These are phyloP conservation scores for Vombatus ursinus DNA, from an alignment of 2,113 vertebrate genomes.

Conservation along the genomic window DNA sequence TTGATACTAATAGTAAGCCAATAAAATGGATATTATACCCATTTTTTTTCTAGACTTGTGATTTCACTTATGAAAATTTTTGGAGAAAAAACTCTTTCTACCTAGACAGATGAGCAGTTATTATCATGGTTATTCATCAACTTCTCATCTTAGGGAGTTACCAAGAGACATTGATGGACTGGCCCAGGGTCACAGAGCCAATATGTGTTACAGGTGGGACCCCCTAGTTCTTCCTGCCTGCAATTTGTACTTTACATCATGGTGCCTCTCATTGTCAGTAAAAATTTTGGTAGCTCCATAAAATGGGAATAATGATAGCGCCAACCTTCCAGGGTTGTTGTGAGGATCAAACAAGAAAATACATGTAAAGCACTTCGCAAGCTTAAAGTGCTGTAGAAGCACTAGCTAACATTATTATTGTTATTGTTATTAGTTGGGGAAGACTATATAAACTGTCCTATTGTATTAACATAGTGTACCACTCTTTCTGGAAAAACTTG, in stretches of 20 bases:
- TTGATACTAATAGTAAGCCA: background rate
- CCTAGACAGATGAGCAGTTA: background rate
- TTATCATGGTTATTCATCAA: background rate
- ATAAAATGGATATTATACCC: background rate
- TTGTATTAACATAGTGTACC: background rate
- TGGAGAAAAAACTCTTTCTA: background rate
- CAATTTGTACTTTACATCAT: background rate
- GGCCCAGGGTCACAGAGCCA: background rate
- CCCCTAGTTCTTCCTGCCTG: background rate
- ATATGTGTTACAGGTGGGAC: background rate
- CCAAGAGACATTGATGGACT: background rate
- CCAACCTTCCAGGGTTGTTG: background rate
- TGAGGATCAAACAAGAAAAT: background rate
- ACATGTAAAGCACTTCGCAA: background rate
- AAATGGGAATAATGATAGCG: background rate
- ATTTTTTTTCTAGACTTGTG: background rate
- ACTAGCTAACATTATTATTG: background rate
- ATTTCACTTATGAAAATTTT: background rate
- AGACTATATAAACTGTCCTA: background rate
- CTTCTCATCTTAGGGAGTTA: background rate
- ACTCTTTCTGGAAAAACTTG: background rate
- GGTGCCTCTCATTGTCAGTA: background rate
- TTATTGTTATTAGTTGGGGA: background rate
- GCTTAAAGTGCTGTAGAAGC: background rate
- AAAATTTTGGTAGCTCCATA: background rate